Evolutionary conservation across 2,113 vertebrate genomes (phyloP).

Genomic region (Amphiprion ocellaris): DNA sequence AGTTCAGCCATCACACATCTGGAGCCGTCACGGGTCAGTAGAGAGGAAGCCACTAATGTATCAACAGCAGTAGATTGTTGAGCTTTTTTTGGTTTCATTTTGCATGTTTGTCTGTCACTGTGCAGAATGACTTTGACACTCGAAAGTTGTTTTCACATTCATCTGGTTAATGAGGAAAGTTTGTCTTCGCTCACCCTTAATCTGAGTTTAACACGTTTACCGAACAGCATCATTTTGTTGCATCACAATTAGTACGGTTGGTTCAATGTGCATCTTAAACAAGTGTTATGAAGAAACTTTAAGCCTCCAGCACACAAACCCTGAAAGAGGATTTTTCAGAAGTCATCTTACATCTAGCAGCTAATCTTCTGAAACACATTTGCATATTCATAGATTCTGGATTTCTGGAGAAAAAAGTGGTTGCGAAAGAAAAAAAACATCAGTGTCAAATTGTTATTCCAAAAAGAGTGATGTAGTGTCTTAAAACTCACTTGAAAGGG

Average conservation of each 20-base stretch:
- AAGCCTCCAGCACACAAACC: neutral
- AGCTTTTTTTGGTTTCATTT: too few relatives aligned
- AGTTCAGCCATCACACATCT: constrained; percentile 97
- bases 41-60: neutral
- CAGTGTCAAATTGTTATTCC: neutral
- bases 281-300: neutral
- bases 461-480: neutral
- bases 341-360: neutral
- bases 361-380: constrained; percentile 7
- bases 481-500: neutral
- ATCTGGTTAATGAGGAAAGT: neutral
- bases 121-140: neutral
- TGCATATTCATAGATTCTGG: neutral
- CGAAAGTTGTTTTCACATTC: neutral
- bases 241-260: neutral
- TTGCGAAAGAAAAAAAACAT: neutral
- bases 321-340: constrained; percentile 7
- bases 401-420: neutral
- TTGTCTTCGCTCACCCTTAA: neutral
- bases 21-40: constrained; percentile 94
- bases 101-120: neutral
- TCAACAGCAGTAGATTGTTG: neutral
- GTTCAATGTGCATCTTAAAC: neutral
- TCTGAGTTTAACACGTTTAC: too few relatives aligned
- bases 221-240: neutral